Evolutionary conservation across 2,888 invertebrate genomes (phyloP).

Genomic region (Dyspetes luteomarginatus): DNA sequence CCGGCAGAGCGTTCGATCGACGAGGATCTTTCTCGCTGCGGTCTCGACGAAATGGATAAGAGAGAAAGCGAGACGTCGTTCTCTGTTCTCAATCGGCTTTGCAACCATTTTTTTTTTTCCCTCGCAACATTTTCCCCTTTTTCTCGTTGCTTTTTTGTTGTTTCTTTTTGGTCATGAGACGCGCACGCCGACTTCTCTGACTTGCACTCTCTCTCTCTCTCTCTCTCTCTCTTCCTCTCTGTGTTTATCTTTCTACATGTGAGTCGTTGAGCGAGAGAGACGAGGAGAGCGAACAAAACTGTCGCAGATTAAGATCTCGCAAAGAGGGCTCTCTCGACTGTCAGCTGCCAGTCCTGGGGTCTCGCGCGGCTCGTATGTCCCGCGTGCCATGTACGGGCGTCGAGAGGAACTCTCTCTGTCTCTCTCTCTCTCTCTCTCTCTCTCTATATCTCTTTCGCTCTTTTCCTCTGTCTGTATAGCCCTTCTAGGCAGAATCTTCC

Average conservation of each 20-base stretch:
- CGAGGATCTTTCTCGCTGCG: slow-evolving; percentile 49
- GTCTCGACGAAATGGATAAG: slow-evolving; percentile 49
- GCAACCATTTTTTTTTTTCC: slow-evolving; percentile 40
- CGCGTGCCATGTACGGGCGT: slow-evolving; percentile 69
- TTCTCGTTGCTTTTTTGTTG: slow-evolving; percentile 39
- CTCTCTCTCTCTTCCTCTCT: slow-evolving; percentile 33
- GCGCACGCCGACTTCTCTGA: slow-evolving; percentile 38
- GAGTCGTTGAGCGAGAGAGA: slow-evolving; percentile 48
- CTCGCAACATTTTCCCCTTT: slow-evolving; percentile 53
- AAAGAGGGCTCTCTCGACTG: slow-evolving; percentile 75
- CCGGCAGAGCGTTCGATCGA: slow-evolving; percentile 60
- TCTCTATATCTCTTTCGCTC: slow-evolving; percentile 14
- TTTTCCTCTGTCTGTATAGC: slow-evolving; percentile 16
- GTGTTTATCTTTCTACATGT: slow-evolving; percentile 44
- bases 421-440: slow-evolving; percentile 41
- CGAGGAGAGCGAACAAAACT: slow-evolving; percentile 70
- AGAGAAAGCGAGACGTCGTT: slow-evolving; percentile 69
- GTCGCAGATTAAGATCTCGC: slow-evolving; percentile 80
- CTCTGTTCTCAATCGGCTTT: slow-evolving; percentile 76
- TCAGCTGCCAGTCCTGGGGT: slow-evolving; percentile 77
- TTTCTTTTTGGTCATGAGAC: slow-evolving; percentile 49
- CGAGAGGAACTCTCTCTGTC: slow-evolving; percentile 54
- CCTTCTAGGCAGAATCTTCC: slow-evolving; percentile 2
- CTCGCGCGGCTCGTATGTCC: slow-evolving; percentile 72
- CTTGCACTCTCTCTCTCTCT: slow-evolving; percentile 20